Base-by-base conservation (phyloP, 2,797 vertebrate genomes). In the Fringilla coelebs region DNA sequence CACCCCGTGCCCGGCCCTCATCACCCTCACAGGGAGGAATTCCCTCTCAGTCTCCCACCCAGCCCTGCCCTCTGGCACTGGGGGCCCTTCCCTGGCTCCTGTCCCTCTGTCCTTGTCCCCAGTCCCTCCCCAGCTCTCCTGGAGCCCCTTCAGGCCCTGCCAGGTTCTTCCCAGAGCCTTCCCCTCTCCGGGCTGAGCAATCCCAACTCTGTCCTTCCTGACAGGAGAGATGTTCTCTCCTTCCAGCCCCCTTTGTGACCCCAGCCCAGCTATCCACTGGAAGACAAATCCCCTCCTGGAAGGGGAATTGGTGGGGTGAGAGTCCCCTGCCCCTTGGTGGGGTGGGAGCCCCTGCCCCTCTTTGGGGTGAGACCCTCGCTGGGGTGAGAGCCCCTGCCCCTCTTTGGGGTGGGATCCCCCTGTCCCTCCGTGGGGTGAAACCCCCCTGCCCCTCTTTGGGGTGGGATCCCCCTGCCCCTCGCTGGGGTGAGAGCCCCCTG, bases 21-120 rank as follows among this genome's bases (percentile, higher is more conserved):
- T 11, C 60, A 29, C 13, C 24, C 29, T 45, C 38, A 9, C 11
- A 52, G 29, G 11, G 13, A 25, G 21, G 24, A 52, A 40, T 73
- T 52, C 5, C 17, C 13, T 8, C 28, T 6, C 45, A 38, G 1
- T 8, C 3, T n/a, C 38, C 43, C 43, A 8, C 2, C 67, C 0
- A 51, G 0, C 16, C 16, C 43, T 57, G 32, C 43, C 5, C 32
- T 38, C 51, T 17, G 36, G 43, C 75, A 63, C 1, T 49, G 43
- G 41, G 9, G 49, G 43, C 32, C 43, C 11, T 36, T 71, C 36
- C 31, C 66, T 6, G 9, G 8, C 43, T 78, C 17, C 31, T 78
- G 49, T 32, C 28, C 16, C 32, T 43, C 32, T 22, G 3, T 4
- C 2, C 15, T 15, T 57, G 31, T 32, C 41, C 38, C 1, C 8